Evolutionary conservation across 2,888 invertebrate genomes (phyloP).

Genomic region (Trissonchulus sp.): DNA sequence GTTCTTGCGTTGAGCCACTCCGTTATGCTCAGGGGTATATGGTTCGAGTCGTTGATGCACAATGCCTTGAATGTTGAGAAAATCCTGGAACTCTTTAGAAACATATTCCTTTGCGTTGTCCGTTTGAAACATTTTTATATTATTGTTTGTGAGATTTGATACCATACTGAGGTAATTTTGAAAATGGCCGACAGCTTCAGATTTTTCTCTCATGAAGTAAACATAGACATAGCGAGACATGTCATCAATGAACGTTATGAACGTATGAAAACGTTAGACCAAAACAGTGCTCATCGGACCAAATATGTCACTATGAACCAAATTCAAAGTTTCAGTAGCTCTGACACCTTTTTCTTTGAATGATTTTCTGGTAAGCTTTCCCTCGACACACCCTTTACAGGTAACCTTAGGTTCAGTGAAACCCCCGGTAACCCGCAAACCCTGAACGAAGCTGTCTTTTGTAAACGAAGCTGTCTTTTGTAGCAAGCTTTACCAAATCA

Average conservation of each 20-base stretch:
- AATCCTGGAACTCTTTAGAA: not conserved
- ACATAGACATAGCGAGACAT: not conserved
- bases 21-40: not conserved
- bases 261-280: not conserved
- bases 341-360: not conserved
- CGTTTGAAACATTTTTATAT: not conserved
- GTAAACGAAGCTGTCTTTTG: not conserved
- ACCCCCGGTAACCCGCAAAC: not conserved
- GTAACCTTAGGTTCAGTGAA: not conserved
- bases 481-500: not conserved
- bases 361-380: not conserved
- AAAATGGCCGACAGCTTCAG: not conserved
- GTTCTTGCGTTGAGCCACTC: not conserved
- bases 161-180: not conserved
- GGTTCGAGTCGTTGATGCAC: not conserved
- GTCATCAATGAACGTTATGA: not conserved
- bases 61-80: not conserved
- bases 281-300: not conserved
- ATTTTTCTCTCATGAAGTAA: not conserved
- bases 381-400: not conserved
- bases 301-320: not conserved
- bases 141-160: not conserved
- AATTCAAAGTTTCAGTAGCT: not conserved
- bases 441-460: not conserved
- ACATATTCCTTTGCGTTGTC: not conserved